Base-by-base conservation (phyloP, 2,888 invertebrate genomes). In the Altica lythri region DNA sequence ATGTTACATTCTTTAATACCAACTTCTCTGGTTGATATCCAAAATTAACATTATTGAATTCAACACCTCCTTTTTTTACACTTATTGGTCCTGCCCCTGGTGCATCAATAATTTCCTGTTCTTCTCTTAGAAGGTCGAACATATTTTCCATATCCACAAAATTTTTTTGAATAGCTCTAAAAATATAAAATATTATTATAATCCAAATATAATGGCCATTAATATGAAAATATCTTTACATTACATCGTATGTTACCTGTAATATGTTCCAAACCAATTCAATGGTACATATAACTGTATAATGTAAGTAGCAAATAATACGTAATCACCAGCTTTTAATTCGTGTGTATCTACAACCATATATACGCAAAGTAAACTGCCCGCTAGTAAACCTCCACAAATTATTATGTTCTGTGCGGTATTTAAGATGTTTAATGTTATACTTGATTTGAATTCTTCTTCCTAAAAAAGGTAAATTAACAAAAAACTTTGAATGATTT, bases 131-230 rank as follows among this genome's bases (percentile, higher is more conserved):
- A 58, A 99, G 77, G 65, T 97, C 96, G 74, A 98, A 95, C 98
- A 99, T 97, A 76, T 98, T 98, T 77, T 99, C 98, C 98, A 98
- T 98, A 72, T 99, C 98, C 12, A 98, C 88, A 71, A 99, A 98
- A 72, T 95, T 93, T 79, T 92, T 94, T 74, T 98, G 98, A 55
- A 98, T 96, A 50, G 93, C 91, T 71, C 97, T 93, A 48, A 37
- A 61, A n/a, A 53, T 8, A 32, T 8, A 16, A 9, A 4, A n/a
- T 4, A 14, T 18, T 18, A 29, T 1, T 2, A 38, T 10, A 32
- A 10, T 32, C 32, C 6, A 12, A 3, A 6, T 14, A 8, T 14
- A 22, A 27, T 4, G n/a, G n/a, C n/a, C n/a, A n/a, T n/a, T n/a
- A n/a, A n/a, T n/a, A n/a, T n/a, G n/a, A n/a, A n/a, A n/a, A n/a